Evolutionary conservation across 2,113 vertebrate species (phyloP), one percentile per base, ranked within the genome.

Genomic region (Eonycteris spelaea): DNA sequence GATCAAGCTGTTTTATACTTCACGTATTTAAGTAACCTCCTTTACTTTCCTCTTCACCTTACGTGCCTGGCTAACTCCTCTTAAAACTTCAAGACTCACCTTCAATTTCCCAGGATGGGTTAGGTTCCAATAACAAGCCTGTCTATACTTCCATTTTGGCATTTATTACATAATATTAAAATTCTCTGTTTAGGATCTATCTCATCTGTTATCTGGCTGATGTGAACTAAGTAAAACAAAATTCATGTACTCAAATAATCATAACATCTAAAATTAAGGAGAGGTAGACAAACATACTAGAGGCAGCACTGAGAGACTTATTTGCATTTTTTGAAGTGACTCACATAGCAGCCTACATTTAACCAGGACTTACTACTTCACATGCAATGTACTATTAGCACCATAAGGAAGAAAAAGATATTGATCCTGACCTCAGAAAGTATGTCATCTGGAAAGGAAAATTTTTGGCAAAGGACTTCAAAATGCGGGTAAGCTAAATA

Each of bases 381-480:
- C 51, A 45, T 4, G 19, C 65, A 89, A 73, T 57, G 7, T 70
- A 48, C 38, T 79, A 94, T 6, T 75, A n/a, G 53, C 18, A 94
- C 80, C 30, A 24, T 51, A 92, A 94, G 24, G 59, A 75, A 79
- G 19, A 94, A 57, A 63, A 80, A 71, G 38, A 89, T 75, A 51
- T 7, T 90, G 75, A 84, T 26, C 63, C 77, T 88, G 70, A 65
- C 26, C 38, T 94, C 63, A 86, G 33, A 28, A 6, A 92, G 24
- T 57, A 70, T 16, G 16, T 90, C 16, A 70, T 40, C 30, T 51
- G 43, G 30, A 85, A 80, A 43, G 30, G 21, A 94, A 94, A 93
- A 82, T 67, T 96, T 96, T 91, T 78, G 40, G 59, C 67, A 88
- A 83, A 74, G 55, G 51, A 74, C 18, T 92, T 28, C 38, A 95